Conservation (phyloP, 2,888 invertebrate species). For the Yponomeuta plumbellus region DNA sequence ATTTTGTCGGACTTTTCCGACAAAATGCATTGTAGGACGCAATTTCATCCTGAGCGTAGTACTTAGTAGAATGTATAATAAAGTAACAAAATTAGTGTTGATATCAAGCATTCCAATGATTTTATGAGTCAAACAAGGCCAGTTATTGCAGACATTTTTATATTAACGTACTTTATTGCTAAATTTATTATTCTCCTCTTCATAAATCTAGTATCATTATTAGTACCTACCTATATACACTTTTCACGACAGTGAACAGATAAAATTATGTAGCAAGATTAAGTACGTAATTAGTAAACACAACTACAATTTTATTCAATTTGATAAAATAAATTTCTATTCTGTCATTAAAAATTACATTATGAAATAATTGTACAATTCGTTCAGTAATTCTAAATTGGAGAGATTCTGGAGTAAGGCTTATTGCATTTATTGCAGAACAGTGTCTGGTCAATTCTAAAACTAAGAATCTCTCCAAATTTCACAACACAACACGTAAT, state of each 20-base stretch:
- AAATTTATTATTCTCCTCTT: conserved; percentile 24
- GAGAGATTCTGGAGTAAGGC: background rate
- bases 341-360: background rate
- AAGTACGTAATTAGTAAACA: background rate
- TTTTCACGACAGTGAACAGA: background rate
- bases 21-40: no score
- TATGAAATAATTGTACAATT: background rate
- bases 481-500: background rate
- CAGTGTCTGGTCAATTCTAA: background rate
- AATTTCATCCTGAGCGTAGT: no score
- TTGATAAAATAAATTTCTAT: background rate
- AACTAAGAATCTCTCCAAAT: background rate
- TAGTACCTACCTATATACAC: conserved; percentile 5
- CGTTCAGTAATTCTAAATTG: background rate
- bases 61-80: background rate
- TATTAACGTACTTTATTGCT: conserved; percentile 13
- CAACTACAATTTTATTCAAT: background rate
- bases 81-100: background rate
- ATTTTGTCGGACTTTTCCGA: no score
- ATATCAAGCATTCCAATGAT: no score
- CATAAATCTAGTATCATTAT: conserved; percentile 14
- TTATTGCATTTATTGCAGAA: background rate
- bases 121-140: conserved; percentile 4
- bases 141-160: conserved; percentile 16
- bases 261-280: background rate